These are phyloP conservation scores for Sebastolobus altivelis DNA, from an alignment of 2,797 vertebrate species.

Conservation along the genomic window DNA sequence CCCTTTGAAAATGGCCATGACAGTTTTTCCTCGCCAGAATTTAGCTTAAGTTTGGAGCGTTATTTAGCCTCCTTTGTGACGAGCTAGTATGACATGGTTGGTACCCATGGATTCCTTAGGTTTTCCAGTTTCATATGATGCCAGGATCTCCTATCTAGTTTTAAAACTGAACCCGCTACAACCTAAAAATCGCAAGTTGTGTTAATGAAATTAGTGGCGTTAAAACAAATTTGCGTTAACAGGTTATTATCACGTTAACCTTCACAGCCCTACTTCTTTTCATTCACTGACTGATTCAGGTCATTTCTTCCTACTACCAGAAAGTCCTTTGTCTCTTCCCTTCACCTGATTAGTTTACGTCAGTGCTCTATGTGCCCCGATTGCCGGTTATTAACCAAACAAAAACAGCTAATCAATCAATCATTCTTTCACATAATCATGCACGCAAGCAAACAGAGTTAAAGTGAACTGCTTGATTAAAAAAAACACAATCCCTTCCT, in stretches of 20 bases:
- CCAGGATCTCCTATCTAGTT: no score
- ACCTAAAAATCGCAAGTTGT: no score
- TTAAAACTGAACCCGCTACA: no score
- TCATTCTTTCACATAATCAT: slow-evolving; percentile 10
- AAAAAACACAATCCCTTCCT: slow-evolving; percentile 47
- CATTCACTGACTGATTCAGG: slow-evolving; percentile 49
- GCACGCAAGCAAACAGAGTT: slow-evolving; percentile 15
- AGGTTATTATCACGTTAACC: accelerated
- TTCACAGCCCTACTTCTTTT: slow-evolving; percentile 11
- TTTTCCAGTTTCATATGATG: no score
- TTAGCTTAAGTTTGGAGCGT: no score
- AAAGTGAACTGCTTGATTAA: slow-evolving; percentile 58
- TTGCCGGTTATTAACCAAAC: slow-evolving; percentile 27
- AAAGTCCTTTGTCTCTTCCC: slow-evolving; percentile 17
- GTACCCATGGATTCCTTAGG: no score
- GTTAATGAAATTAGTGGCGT: no score
- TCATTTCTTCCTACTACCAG: slow-evolving; percentile 48
- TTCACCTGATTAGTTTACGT: background rate
- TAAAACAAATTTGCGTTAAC: no score
- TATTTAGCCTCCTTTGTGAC: no score
- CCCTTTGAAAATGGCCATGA: no score
- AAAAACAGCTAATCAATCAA: slow-evolving; percentile 27
- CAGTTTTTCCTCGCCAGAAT: no score
- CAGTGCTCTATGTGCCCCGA: background rate
- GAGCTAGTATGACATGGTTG: no score